A percentile compares a stretch with the other conserved stretches of the same genome.
phyloP scores from a whole-genome alignment of 1,140 invertebrate genomes.

The Drosophila neocordata region DNA sequence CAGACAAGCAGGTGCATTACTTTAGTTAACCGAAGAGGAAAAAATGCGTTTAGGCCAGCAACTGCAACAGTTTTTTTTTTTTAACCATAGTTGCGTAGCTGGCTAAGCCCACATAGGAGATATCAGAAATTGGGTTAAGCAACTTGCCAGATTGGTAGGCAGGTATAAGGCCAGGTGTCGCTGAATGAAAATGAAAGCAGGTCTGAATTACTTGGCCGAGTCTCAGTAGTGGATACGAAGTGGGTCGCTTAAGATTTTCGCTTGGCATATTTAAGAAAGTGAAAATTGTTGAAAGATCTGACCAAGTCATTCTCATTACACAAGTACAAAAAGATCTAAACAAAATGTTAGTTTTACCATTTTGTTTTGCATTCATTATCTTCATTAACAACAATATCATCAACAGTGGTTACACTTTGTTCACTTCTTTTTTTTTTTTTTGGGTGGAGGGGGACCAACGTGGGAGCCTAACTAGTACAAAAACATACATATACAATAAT shows the following conservation, averaged over 20 bases:
- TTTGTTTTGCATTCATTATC: constrained; percentile 38
- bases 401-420: constrained; percentile 19
- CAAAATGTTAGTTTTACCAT: constrained; percentile 66
- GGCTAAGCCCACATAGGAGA: constrained; percentile 64
- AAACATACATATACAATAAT: background rate
- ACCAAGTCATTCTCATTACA: constrained; percentile 51
- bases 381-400: background rate
- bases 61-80: constrained; percentile 19
- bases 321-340: constrained; percentile 1
- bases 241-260: constrained; percentile 62
- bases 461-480: constrained; percentile 39
- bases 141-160: constrained; percentile 40
- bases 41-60: constrained; percentile 57
- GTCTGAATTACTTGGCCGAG: constrained; percentile 21
- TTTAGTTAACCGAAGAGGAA: constrained; percentile 12
- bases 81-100: constrained; percentile 54
- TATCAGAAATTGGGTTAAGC: constrained; percentile 76
- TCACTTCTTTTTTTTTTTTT: too few species aligned
- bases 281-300: constrained; percentile 57
- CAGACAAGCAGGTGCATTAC: constrained; percentile 64
- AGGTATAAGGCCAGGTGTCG: constrained; percentile 35
- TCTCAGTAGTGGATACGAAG: constrained; percentile 51
- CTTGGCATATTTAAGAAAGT: constrained; percentile 57
- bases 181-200: constrained; percentile 78
- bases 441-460: constrained; percentile 49